These are phyloP conservation scores for Porites lobata DNA, from an alignment of 92 coral and sea anemone species.

Conservation along the genomic window DNA sequence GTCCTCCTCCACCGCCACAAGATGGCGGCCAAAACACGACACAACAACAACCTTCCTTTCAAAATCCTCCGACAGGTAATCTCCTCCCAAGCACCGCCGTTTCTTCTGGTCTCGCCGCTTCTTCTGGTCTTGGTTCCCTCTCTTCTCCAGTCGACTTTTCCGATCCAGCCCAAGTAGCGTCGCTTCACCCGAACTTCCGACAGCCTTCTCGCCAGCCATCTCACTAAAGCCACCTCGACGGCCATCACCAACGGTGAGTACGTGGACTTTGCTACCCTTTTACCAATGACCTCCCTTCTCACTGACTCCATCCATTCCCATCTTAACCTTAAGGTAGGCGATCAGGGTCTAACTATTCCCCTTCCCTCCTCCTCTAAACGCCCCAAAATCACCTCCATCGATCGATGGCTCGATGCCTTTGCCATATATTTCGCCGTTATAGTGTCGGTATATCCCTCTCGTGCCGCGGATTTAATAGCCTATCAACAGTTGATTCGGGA, in stretches of 20 bases:
- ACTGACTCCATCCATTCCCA: neutral
- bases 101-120: neutral
- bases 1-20: neutral
- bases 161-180: neutral
- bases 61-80: too few species aligned
- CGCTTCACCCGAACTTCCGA: neutral
- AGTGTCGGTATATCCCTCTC: neutral
- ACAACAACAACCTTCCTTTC: neutral
- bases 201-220: conserved; percentile 8
- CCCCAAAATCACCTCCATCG: neutral
- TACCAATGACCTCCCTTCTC: neutral
- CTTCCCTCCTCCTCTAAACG: neutral
- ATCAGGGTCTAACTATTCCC: neutral
- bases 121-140: neutral
- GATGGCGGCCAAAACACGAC: too few species aligned
- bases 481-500: neutral
- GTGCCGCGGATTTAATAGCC: neutral
- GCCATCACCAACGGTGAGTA: conserved; percentile 8
- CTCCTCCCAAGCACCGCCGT: neutral
- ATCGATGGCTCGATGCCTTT: conserved; percentile 1
- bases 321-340: too few species aligned
- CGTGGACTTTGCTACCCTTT: conserved; percentile 8
- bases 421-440: neutral
- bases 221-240: neutral
- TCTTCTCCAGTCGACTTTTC: neutral